Conservation (phyloP, 2,797 vertebrate species). For the Tinamus major region DNA sequence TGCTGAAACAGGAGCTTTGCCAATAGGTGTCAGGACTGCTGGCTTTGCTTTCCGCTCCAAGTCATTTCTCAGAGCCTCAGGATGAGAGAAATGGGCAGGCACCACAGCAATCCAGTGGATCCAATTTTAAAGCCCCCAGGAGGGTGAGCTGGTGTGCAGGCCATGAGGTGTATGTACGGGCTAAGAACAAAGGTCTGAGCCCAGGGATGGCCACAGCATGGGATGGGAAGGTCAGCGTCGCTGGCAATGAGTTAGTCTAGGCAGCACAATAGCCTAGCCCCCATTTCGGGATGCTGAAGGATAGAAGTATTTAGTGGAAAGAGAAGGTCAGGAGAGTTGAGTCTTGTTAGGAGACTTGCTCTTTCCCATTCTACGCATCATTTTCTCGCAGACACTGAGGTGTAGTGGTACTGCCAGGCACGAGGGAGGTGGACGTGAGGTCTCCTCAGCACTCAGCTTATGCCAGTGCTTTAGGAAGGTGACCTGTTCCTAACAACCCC, state of each 20-base stretch:
- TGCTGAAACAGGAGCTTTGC: constrained; percentile 10
- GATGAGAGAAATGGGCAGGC: constrained; percentile 27
- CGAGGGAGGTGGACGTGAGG: background rate
- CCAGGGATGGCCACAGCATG: background rate
- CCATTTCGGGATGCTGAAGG: background rate
- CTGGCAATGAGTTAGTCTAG: constrained; percentile 8
- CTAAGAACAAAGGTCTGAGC: background rate
- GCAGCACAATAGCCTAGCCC: background rate
- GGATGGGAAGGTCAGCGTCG: background rate
- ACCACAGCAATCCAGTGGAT: background rate
- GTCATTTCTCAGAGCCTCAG: constrained; percentile 21
- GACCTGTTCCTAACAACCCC: background rate
- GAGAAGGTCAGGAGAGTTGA: background rate
- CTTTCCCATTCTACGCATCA: background rate
- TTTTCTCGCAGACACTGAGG: background rate
- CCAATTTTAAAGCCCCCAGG: background rate
- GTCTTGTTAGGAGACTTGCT: background rate
- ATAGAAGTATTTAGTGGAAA: background rate
- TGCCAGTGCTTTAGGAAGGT: background rate
- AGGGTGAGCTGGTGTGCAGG: background rate
- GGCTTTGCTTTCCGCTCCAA: constrained; percentile 26
- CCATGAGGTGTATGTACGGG: background rate
- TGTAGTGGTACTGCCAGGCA: background rate
- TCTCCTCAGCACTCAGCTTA: background rate
- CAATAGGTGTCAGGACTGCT: background rate